A percentile compares a stretch with the other conserved stretches of the same genome.
Evolutionary conservation across 2,113 vertebrate species (phyloP).

Genomic region (Serilophus lunatus): DNA sequence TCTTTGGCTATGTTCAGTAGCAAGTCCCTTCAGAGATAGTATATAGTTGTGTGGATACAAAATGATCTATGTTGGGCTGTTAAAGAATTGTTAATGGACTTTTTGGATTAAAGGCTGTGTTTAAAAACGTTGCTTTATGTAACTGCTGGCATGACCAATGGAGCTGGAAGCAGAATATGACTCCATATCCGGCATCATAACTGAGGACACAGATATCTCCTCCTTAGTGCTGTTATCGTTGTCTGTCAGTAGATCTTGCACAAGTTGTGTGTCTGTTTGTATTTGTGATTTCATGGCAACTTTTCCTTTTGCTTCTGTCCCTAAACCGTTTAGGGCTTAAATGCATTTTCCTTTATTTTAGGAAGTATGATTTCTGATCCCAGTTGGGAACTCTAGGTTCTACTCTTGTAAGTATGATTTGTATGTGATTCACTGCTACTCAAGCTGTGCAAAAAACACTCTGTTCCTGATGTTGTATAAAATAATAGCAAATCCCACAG

Average conservation of each 20-base stretch:
- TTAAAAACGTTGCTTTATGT: not conserved
- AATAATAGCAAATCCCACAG: not conserved
- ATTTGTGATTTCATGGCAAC: not conserved
- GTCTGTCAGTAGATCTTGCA: not conserved
- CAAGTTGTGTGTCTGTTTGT: not conserved
- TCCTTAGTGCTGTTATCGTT: not conserved
- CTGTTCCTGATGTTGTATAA: not conserved
- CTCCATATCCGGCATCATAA: accelerated
- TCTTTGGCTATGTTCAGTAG: not conserved
- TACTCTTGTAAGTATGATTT: not conserved
- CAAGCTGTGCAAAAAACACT: not conserved
- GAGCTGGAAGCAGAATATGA: not conserved
- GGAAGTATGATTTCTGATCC: not conserved
- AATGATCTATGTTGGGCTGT: not conserved
- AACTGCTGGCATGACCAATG: not conserved
- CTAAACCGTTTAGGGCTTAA: not conserved
- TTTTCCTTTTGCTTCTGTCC: not conserved
- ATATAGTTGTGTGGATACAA: not conserved
- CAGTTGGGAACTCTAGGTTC: not conserved
- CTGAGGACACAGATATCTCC: not conserved
- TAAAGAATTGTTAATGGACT: not conserved
- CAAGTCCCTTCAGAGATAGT: not conserved
- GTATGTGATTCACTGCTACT: not conserved
- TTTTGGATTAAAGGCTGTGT: not conserved
- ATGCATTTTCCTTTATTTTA: not conserved